Evolutionary conservation across 1,140 invertebrate species (phyloP), one percentile per base, ranked within the genome.

Genomic region (Amphibalanus amphitrite): DNA sequence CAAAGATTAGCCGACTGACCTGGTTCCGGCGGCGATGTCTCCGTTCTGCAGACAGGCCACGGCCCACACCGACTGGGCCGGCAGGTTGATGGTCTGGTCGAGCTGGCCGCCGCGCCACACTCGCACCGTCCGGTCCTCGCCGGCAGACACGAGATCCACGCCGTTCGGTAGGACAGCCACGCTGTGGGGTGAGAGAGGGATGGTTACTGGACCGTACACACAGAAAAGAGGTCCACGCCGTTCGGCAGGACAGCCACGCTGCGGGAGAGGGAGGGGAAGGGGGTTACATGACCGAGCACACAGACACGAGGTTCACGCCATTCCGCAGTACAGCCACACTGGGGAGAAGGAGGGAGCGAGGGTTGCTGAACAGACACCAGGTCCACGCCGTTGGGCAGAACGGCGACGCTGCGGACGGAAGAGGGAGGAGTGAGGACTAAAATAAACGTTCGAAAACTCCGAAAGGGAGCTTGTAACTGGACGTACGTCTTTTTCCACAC

Each of bases 11-110:
- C 29, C 72, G 29, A 74, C 73, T 76, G 80, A 86, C 86, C 86
- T 88, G 72, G 86, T 82, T 15, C 93, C 95, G 73, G 90, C 87
- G n/a, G 91, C 91, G 77, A 98, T 86, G 81, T 98, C 94, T 20
- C 88, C 89, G 82, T 97, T 96, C 4, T 82, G 76, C 26, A 97
- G 79, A 72, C 87, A 85, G 71, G 86, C 84, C 0, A 96, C 88
- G 69, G 87, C 86, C 96, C 96, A 98, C 13, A 97, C 87, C 28
- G 92, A 93, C 70, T 90, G 87, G 0, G 89, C 87, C 0, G 95
- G 94, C 70, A 96, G 82, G 25, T 83, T 78, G 30, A 98, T 86
- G 0, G 89, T 88, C 76, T 93, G 86, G 28, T 71, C 69, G 70
- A 76, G 72, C 70, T 86, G 81, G 0, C 85, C 86, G 38, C 85